A percentile compares a stretch with the other conserved stretches of the same genome.
Conservation (phyloP, 2,888 invertebrate genomes). For the Eupithecia dodoneata region DNA sequence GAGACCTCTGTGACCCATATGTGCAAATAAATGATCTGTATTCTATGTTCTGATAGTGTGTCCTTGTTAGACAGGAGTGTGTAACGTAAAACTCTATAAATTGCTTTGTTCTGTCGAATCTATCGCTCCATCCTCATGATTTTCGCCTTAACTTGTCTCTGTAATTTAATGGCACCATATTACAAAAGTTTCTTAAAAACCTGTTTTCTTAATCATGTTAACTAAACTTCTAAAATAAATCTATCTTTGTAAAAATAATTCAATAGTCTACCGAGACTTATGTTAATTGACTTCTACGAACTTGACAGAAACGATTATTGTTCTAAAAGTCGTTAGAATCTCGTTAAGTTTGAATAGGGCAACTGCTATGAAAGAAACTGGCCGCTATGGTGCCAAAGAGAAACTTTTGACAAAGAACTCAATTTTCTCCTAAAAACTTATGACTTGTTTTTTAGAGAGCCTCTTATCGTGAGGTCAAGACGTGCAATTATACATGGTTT, state of each 20-base stretch:
- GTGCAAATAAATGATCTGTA: no score
- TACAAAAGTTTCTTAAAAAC: not conserved
- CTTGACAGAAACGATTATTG: slow-evolving; percentile 15
- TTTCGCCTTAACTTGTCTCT: not conserved
- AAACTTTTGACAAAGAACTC: slow-evolving; percentile 24
- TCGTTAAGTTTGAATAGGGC: slow-evolving; percentile 22
- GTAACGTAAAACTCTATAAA: not conserved
- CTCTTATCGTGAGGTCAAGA: not conserved
- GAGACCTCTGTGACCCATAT: no score
- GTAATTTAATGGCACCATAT: not conserved
- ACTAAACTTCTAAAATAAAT: not conserved
- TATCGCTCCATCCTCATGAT: not conserved
- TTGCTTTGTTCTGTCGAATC: not conserved
- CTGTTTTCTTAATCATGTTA: not conserved
- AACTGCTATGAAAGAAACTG: slow-evolving; percentile 22
- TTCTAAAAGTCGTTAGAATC: slow-evolving; percentile 31
- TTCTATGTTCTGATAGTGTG: no score
- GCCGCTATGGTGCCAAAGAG: slow-evolving; percentile 13
- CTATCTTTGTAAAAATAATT: not conserved
- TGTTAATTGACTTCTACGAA: slow-evolving; percentile 6
- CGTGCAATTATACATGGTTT: not conserved
- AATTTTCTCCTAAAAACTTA: not conserved
- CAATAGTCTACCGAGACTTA: not conserved
- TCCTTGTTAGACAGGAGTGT: not conserved
- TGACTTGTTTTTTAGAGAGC: slow-evolving; percentile 4